Conservation (phyloP, 1,140 invertebrate genomes). For the Tetraneura akinire region DNA sequence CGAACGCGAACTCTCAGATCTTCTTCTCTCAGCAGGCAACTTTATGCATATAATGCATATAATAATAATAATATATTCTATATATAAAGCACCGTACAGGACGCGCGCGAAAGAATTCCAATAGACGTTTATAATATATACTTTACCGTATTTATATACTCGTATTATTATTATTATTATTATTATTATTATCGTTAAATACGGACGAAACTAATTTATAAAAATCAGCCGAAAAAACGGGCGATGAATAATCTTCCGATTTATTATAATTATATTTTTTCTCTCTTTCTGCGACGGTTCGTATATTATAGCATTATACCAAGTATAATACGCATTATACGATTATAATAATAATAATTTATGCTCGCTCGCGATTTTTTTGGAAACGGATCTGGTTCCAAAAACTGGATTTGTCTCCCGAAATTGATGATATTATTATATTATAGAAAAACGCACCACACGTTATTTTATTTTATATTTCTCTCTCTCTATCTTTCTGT, state of each 20-base stretch:
- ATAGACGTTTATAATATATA: no score
- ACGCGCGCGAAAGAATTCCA: not conserved
- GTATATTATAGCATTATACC: no score
- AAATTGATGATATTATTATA: no score
- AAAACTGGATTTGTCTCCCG: slow-evolving; percentile 48
- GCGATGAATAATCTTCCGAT: slow-evolving; percentile 5
- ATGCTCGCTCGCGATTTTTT: slow-evolving; percentile 13
- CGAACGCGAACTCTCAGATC: slow-evolving; percentile 9
- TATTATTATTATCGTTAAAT: no score
- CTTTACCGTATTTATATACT: no score
- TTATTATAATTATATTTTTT: no score
- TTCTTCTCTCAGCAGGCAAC: slow-evolving; percentile 48
- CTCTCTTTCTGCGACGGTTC: no score
- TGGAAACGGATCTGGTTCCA: slow-evolving; percentile 48
- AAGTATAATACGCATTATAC: not conserved
- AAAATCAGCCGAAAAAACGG: slow-evolving; percentile 15
- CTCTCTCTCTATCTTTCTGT: not conserved
- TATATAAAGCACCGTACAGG: not conserved
- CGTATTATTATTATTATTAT: no score
- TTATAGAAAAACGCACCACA: not conserved
- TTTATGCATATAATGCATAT: no score
- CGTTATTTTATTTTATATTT: no score
- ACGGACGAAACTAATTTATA: slow-evolving; percentile 22
- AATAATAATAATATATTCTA: not conserved
- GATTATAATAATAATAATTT: no score